Evolutionary conservation across 2,113 vertebrate genomes (phyloP).

Genomic region (Crotophaga sulcirostris): DNA sequence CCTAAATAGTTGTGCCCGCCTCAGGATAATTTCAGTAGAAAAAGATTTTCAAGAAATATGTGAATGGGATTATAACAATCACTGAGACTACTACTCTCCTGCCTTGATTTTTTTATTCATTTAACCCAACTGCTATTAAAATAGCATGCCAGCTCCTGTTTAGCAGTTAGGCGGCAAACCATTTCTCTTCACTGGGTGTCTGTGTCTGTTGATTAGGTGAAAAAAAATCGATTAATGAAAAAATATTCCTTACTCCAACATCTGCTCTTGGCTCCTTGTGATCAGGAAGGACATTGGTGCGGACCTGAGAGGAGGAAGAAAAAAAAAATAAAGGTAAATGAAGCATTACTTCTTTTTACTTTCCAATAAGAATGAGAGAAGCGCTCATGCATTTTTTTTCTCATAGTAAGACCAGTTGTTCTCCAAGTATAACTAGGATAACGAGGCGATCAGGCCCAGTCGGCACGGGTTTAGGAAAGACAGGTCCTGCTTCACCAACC

Average conservation of each 20-base stretch:
- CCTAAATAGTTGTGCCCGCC: not conserved
- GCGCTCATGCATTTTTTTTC: not conserved
- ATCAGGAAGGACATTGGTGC: slow-evolving; percentile 70
- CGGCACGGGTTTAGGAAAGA: too few relatives aligned
- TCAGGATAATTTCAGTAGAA: not conserved
- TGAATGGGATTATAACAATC: not conserved
- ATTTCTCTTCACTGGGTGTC: not conserved
- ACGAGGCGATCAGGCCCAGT: too few relatives aligned
- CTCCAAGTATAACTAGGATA: too few relatives aligned
- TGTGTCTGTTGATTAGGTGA: not conserved
- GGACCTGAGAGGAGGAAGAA: slow-evolving; percentile 62
- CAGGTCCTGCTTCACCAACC: too few relatives aligned
- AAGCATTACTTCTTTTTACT: not conserved
- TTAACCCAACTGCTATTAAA: not conserved
- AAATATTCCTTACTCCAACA: slow-evolving; percentile 72
- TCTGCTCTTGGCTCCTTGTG: slow-evolving; percentile 75
- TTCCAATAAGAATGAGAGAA: not conserved
- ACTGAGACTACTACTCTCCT: not conserved
- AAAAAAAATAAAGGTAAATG: not conserved
- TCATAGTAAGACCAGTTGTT: not conserved
- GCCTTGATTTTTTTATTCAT: not conserved
- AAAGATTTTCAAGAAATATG: not conserved
- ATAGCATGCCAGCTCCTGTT: not conserved
- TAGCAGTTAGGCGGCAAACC: not conserved
- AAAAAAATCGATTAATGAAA: not conserved